Evolutionary conservation across 2,113 vertebrate species (phyloP).

Genomic region (Sardina pilchardus): DNA sequence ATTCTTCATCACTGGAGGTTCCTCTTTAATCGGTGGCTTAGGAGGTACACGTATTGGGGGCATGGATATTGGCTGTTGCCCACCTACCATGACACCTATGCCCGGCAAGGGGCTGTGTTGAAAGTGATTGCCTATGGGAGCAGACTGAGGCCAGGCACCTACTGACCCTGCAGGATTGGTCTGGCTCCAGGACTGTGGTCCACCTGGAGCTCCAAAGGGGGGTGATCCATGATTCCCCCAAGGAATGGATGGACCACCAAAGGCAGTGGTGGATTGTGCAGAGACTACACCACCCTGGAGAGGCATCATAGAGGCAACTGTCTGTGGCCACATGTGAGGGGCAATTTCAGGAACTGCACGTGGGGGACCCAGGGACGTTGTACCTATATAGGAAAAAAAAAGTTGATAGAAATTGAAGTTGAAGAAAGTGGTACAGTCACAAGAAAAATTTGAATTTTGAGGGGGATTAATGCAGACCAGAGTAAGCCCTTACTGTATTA

Average conservation of each 20-base stretch:
- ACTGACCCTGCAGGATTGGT: conserved; percentile 50
- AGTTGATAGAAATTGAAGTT: too few species aligned
- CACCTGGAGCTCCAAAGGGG: conserved; percentile 61
- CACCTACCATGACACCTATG: conserved; percentile 52
- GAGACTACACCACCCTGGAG: conserved; percentile 63
- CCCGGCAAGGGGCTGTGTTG: conserved; percentile 71
- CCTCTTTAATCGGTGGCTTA: conserved; percentile 71
- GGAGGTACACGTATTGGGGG: conserved; percentile 63
- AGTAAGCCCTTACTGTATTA: too few species aligned
- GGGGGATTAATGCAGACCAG: too few species aligned
- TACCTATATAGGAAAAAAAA: not conserved
- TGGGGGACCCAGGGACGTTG: conserved; percentile 64
- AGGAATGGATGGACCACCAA: conserved; percentile 63
- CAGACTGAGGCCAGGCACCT: conserved; percentile 71
- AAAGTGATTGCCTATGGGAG: conserved; percentile 76
- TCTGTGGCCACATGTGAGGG: conserved; percentile 74
- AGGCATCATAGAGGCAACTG: conserved; percentile 64
- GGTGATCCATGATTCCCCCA: conserved; percentile 77
- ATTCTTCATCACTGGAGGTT: conserved; percentile 75
- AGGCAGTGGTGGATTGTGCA: conserved; percentile 59
- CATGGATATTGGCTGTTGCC: conserved; percentile 71
- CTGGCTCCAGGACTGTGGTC: conserved; percentile 75
- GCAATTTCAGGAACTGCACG: conserved; percentile 53
- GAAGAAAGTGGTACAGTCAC: too few species aligned
- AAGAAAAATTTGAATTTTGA: too few species aligned